A percentile compares a stretch with the other conserved stretches of the same genome.
phyloP scores from a whole-genome alignment of 2,113 vertebrate genomes.

The Limanda limanda region DNA sequence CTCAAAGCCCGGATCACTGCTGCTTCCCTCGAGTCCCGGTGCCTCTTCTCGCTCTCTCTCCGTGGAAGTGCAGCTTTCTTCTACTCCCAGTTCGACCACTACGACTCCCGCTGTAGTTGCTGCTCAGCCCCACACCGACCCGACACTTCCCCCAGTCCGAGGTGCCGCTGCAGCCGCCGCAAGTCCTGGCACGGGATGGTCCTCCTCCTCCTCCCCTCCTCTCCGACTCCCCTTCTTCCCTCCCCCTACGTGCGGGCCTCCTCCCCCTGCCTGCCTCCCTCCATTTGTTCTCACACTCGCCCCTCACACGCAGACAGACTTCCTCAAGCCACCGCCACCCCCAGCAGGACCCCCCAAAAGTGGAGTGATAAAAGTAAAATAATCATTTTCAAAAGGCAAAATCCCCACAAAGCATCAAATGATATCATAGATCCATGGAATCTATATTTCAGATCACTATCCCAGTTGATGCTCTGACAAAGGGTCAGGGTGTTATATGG shows the following conservation, averaged over 20 bases:
- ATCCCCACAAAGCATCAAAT: no score
- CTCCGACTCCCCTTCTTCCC: constrained; percentile 51
- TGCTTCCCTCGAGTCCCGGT: constrained; percentile 12
- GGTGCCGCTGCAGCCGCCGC: constrained; percentile 66
- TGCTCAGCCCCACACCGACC: constrained; percentile 17
- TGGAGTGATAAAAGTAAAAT: no score
- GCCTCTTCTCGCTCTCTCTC: background rate
- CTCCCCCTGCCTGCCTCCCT: constrained; percentile 53
- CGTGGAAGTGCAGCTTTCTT: constrained; percentile 7
- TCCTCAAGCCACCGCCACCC: constrained; percentile 38
- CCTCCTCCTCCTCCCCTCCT: constrained; percentile 76
- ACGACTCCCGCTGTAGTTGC: constrained; percentile 7
- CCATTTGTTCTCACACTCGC: constrained; percentile 70
- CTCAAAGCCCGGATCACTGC: constrained; percentile 16
- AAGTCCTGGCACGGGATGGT: constrained; percentile 79
- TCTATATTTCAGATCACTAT: no score
- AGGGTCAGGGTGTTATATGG: no score
- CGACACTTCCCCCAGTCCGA: constrained; percentile 64
- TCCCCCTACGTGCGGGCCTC: constrained; percentile 53
- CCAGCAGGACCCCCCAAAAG: background rate
- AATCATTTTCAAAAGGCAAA: no score
- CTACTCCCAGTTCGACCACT: constrained; percentile 7
- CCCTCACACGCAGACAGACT: constrained; percentile 46
- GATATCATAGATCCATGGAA: no score
- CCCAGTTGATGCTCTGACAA: background rate